Percentiles rank a stretch among this genome's conserved stretches.
Evolutionary conservation across 1,140 invertebrate genomes (phyloP).

Genomic region (Antheraea pernyi): DNA sequence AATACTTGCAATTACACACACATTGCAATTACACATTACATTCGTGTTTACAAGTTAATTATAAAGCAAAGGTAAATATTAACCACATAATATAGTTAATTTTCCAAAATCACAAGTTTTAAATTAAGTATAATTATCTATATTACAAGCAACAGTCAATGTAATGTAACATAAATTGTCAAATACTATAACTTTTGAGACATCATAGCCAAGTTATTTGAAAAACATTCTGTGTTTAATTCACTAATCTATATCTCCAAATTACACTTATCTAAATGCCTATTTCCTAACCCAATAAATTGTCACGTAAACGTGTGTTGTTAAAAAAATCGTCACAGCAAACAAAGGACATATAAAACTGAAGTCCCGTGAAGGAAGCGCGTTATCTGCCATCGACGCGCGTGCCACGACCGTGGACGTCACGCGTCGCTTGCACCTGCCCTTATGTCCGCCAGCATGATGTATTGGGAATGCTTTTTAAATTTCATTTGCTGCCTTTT

Average conservation of each 20-base stretch:
- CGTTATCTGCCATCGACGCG: slow-evolving; percentile 34
- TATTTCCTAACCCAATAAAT: slow-evolving; percentile 21
- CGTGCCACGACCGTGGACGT: slow-evolving; percentile 9
- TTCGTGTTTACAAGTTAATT: background rate
- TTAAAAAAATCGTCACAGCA: slow-evolving; percentile 41
- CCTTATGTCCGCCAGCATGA: slow-evolving; percentile 15
- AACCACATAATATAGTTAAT: background rate
- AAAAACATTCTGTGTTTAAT: no score
- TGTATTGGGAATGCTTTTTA: slow-evolving; percentile 9
- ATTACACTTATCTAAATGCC: slow-evolving; percentile 6
- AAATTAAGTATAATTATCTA: no score
- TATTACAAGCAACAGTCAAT: no score
- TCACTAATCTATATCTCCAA: no score
- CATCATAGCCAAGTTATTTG: no score
- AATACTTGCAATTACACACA: no score
- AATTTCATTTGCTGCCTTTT: slow-evolving; percentile 19
- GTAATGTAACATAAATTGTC: no score
- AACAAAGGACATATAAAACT: slow-evolving; percentile 41
- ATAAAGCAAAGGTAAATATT: background rate
- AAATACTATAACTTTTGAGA: no score
- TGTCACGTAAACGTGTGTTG: slow-evolving; percentile 19
- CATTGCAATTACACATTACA: background rate
- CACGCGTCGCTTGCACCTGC: slow-evolving; percentile 42
- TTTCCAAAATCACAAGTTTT: no score
- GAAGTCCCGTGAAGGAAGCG: slow-evolving; percentile 40